These are phyloP conservation scores for Tokudaia muenninki DNA, from an alignment of 2,797 vertebrate genomes.

Conservation along the genomic window DNA sequence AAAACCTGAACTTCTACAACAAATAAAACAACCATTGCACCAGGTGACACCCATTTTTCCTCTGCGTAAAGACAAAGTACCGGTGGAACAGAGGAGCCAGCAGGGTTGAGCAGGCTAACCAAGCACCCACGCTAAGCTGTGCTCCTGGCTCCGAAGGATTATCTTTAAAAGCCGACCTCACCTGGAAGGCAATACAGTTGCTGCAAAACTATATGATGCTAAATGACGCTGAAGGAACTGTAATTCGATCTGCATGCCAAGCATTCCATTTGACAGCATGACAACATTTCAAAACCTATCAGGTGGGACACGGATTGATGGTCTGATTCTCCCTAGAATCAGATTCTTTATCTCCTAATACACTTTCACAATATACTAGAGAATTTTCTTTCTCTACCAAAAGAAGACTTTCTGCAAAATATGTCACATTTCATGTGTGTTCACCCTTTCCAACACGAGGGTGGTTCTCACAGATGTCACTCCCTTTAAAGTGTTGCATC, in stretches of 20 bases:
- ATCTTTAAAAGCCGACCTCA: constrained; percentile 23
- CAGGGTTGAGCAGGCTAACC: background rate
- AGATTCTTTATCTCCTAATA: background rate
- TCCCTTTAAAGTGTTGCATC: constrained; percentile 19
- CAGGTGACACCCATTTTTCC: background rate
- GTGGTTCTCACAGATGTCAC: background rate
- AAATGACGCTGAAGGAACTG: constrained; percentile 7
- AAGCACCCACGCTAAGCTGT: background rate
- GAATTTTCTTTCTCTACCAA: constrained; percentile 36
- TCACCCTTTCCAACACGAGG: background rate
- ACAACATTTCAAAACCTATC: constrained; percentile 29
- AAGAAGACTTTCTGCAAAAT: constrained; percentile 52
- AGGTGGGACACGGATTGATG: background rate
- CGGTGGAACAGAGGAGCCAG: background rate
- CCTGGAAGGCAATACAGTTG: background rate
- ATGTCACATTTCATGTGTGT: background rate
- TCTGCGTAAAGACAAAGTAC: background rate
- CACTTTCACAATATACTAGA: background rate
- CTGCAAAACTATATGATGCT: constrained; percentile 14
- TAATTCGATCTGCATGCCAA: background rate
- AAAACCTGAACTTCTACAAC: constrained; percentile 56
- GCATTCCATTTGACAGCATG: constrained; percentile 23
- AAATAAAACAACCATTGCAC: constrained; percentile 8
- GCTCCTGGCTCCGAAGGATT: background rate
- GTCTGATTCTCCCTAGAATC: background rate